Conservation (phyloP, 2,797 vertebrate species). For the Cyclura pinguis region DNA sequence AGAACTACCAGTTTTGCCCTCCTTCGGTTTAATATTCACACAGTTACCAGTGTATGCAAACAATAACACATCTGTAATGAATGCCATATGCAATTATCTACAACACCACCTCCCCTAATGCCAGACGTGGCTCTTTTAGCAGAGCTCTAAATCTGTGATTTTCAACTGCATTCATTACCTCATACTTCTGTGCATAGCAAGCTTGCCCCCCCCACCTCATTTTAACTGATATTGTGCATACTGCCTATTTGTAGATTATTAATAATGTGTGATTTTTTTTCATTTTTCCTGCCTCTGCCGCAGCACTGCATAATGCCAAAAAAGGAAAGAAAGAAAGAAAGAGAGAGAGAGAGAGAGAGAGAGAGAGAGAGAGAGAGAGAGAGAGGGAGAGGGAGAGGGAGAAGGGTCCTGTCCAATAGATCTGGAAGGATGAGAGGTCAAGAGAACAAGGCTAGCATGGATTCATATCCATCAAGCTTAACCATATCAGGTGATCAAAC, state of each 20-base stretch:
- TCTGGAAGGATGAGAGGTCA: not conserved
- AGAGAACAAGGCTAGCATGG: not conserved
- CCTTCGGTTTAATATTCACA: slow-evolving; percentile 28
- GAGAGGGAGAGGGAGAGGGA: not conserved
- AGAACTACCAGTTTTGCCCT: not conserved
- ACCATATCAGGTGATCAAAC: not conserved
- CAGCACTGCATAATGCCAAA: not conserved
- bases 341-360: not conserved
- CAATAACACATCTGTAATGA: slow-evolving; percentile 37
- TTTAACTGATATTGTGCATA: not conserved
- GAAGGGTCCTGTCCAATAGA: not conserved
- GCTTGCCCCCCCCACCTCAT: not conserved
- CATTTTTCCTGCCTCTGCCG: not conserved
- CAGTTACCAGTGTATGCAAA: slow-evolving; percentile 18
- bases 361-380: not conserved
- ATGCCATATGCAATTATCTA: slow-evolving; percentile 39
- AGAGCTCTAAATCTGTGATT: slow-evolving; percentile 24
- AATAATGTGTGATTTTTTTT: not conserved
- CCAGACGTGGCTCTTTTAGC: slow-evolving; percentile 43
- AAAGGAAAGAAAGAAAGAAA: not conserved
- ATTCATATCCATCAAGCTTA: not conserved
- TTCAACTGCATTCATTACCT: slow-evolving; percentile 30
- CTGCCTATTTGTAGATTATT: not conserved
- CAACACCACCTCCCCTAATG: slow-evolving; percentile 15
- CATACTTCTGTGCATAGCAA: slow-evolving; percentile 17